Evolutionary conservation across 2,113 vertebrate species (phyloP).

Genomic region (Cynoglossus semilaevis): DNA sequence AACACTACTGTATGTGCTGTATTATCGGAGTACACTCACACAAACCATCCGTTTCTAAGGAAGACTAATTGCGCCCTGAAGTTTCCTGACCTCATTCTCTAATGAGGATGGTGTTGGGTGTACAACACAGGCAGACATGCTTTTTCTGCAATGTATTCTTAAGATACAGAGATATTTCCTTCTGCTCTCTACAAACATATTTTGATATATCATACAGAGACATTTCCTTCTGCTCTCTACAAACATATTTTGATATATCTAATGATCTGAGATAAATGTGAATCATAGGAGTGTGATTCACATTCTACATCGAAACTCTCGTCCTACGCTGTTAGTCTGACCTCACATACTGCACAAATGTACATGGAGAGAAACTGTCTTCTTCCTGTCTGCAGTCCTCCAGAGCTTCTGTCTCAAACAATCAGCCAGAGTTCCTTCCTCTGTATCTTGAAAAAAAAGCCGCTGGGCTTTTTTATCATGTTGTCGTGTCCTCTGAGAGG

Average conservation of each 20-base stretch:
- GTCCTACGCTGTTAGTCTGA: no score
- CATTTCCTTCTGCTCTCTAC: neutral
- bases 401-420: no score
- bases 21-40: slow-evolving; percentile 19
- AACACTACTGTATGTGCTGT: neutral
- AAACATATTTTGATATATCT: neutral
- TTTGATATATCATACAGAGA: neutral
- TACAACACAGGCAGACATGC: neutral
- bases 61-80: slow-evolving; percentile 29
- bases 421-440: slow-evolving; percentile 6
- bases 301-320: no score
- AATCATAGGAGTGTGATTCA: no score
- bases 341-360: no score
- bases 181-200: neutral
- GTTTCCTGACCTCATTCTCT: slow-evolving; percentile 22
- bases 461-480: neutral
- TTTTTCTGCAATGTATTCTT: neutral
- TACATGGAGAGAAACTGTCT: no score
- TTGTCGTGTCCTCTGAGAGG: slow-evolving; percentile 28
- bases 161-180: neutral
- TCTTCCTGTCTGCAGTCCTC: no score
- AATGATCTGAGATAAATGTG: no score
- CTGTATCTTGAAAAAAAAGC: slow-evolving; percentile 12
- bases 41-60: slow-evolving; percentile 27
- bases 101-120: slow-evolving; percentile 7